Evolutionary conservation across 1,140 invertebrate genomes (phyloP), one percentile per base, ranked within the genome.

Genomic region (Homalodisca vitripennis): DNA sequence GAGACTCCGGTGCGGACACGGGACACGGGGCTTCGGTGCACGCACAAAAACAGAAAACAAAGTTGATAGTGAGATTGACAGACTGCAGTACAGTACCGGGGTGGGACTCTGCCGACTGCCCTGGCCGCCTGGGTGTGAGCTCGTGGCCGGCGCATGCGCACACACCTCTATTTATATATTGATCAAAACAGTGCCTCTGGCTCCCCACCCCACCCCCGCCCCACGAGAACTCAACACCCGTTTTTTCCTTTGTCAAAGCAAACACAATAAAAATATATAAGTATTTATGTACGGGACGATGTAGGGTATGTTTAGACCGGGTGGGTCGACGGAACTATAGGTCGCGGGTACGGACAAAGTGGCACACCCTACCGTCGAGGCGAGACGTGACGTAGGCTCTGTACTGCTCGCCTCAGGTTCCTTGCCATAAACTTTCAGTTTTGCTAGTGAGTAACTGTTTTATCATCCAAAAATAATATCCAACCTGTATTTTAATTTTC

Each of bases 121-220:
- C 55, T 3, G 55, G 55, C 6, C 22, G 27, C 24, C 55, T 27
- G 55, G 55, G 55, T 60, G 55, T 60, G 34, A 60, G 55, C 55
- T 60, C 14, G 6, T 2, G 22, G 24, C 55, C n/a, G n/a, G 27
- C 55, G 55, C 55, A 13, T 10, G 55, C 55, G 55, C 55, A 60
- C 55, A 27, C 55, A 22, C 22, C 55, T 60, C 55, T 60, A 60
- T 60, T 60, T 60, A 60, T 60, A 60, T 60, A 60, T 60, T 60
- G 55, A 60, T 60, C 55, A 60, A 60, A 60, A 60, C 55, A 60
- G 55, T n/a, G 55, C 55, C 55, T 26, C 26, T 60, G 55, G 55
- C 55, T 26, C n/a, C 55, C n/a, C n/a, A n/a, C 3, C 2, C 48
- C 48, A 13, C 22, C 48, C 48, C 20, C 34, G 34, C 6, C 17